Evolutionary conservation across 2,888 invertebrate species (phyloP), one percentile per base, ranked within the genome.

Genomic region (Carterocephalus palaemon): DNA sequence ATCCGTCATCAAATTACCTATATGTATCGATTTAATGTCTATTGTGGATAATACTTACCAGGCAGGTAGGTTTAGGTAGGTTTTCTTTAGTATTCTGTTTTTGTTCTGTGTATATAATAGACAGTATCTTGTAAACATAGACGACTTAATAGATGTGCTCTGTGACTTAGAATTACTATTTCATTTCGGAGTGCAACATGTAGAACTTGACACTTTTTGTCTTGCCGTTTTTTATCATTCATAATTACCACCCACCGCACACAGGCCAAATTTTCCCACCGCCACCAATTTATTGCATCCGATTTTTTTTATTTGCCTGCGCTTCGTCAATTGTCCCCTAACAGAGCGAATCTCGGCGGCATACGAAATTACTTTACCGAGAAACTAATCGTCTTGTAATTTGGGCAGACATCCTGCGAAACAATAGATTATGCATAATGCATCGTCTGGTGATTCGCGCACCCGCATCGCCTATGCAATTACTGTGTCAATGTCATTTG

Each of bases 341-440:
- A 52, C 49, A 47, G 33, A 48, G 32, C 39, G 37, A 43, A 51
- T 46, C 53, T 43, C 51, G 49, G 41, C 49, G 47, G 62, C 60
- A 65, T 64, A 61, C 64, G 47, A 58, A 71, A 70, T 59, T 48
- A 52, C 48, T 51, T 68, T 82, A 72, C 80, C 59, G 37, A 58
- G 84, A 83, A 83, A 70, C 72, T 84, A 84, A 83, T 83, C 77
- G 78, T 15, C 61, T 60, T 48, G 64, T 70, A 82, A 83, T 83
- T 83, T 83, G 71, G 78, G 70, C 73, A 74, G 60, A 75, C 73
- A 75, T 80, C 79, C 80, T 75, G 72, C 28, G 42, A 56, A 56
- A 71, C 66, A 67, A 67, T 62, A 49, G 54, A 43, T 47, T 56
- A 67, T 73, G 71, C 69, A 68, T 75, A 60, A 68, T 68, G 64